Evolutionary conservation across 2,888 invertebrate species (phyloP), one percentile per base, ranked within the genome.

Genomic region (Tineola bisselliella): DNA sequence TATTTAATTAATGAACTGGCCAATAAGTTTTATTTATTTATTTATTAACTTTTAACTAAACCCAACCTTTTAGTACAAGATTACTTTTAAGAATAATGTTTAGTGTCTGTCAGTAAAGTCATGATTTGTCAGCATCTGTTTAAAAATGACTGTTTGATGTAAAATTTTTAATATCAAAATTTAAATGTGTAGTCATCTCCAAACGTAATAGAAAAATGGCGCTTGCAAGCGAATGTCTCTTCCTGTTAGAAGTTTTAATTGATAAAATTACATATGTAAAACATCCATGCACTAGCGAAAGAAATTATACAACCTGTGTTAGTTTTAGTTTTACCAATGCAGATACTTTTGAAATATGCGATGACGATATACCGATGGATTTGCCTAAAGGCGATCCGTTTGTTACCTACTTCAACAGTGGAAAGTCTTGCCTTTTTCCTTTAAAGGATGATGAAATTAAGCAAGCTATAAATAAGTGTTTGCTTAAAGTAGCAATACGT

Each of bases 371-470:
- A 1, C 10, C 54, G 13, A 82, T 84, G 63, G 62, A 69, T 6
- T 74, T 75, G 11, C 80, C 74, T 57, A 79, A 78, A 56, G 83
- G 79, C 5, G 79, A 79, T 17, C 79, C 81, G 0, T 83, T 80
- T 61, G 71, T 79, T 0, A 88, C 87, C 67, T 74, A 81, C 0
- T 88, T 90, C 62, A 90, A 89, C 68, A 90, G 84, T 65, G 91
- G 91, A 30, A 91, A 91, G 73, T 91, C 91, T 0, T 91, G 91
- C 66, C 76, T 92, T n/a, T 92, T 92, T 69, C 90, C 90, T 0
- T 73, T 92, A 2, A 88, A 89, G 30, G 82, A 88, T 48, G 66
- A 72, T 8, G 88, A 90, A 31, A 88, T 91, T 0, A 69, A 69
- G n/a, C 74, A 80, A 52, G 89, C 89, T 0, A 75, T 89, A 68